Evolutionary conservation across 2,888 invertebrate species (phyloP), one percentile per base, ranked within the genome.

Genomic region (Scaptodrosophila latifasciaeformis): DNA sequence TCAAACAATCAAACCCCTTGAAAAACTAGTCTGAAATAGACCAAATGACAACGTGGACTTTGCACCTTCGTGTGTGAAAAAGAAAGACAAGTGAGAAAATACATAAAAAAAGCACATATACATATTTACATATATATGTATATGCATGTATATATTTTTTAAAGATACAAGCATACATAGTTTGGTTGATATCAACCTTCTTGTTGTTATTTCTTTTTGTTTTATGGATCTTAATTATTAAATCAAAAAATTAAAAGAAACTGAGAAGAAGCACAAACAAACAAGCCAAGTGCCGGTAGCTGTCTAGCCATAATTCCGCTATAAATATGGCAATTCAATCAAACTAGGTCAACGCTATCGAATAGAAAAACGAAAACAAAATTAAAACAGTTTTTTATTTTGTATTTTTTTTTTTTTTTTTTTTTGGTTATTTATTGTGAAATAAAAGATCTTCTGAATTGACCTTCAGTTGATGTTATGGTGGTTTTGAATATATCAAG

Each of bases 281-380:
- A 27, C 27, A 27, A 27, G 27, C n/a, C n/a, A 77, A 78, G 77
- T 56, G 72, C 72, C 72, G 72, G 72, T 70, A 77, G 67, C 53
- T 57, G 44, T 63, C 59, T 64, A 52, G 53, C 61, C 34, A 49
- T 34, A 57, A 57, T 59, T 49, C 58, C 48, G 49, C 35, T 49
- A 49, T 35, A 45, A 45, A 45, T n/a, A n/a, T n/a, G n/a, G n/a
- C n/a, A n/a, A n/a, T n/a, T n/a, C n/a, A n/a, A n/a, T n/a, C n/a
- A 63, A 78, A 56, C 56, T 72, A 46, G 72, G 72, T 72, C 72
- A 78, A n/a, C n/a, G n/a, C n/a, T n/a, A n/a, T n/a, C n/a, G n/a
- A n/a, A n/a, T n/a, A n/a, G n/a, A n/a, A n/a, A n/a, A 55, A 67
- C 18, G 50, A 61, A 70, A 59, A 70, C 45, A 54, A 60, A 53